Base-by-base conservation (phyloP, 2,113 vertebrate genomes). In the Platycercus adscitus region DNA sequence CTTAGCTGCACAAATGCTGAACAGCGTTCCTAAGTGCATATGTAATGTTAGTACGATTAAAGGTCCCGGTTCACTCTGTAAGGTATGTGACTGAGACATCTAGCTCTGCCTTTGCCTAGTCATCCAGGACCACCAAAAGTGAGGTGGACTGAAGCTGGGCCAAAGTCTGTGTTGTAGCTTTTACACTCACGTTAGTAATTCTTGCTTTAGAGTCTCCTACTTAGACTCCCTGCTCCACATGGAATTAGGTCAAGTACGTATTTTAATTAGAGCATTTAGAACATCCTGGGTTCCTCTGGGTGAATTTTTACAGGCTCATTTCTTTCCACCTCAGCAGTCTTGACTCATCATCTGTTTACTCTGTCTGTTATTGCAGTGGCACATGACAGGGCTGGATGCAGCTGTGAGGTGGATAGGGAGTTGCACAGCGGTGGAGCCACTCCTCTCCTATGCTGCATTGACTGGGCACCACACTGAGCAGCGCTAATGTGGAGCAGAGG, bases 261-360 rank as follows among this genome's bases (percentile, higher is more conserved):
- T 39, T 84, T 94, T 92, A 80, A 75, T 87, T 66, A 39, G 35
- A 68, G 28, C n/a, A 84, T 72, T 83, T 76, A 87, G 79, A 93
- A 39, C 24, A 75, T 8, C 13, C 65, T 18, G 37, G 49, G 31
- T 29, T 93, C 17, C 53, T 81, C 68, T 60, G 61, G 52, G 44
- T 61, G 61, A 75, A 14, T 52, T 76, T 72, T 80, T 85, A 70
- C 63, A 66, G 13, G 13, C 26, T 76, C 19, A 76, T 69, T 95
- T 73, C 52, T 61, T 79, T 75, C 41, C 26, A 64, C 29, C 44
- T 86, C 81, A 84, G 43, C 39, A 89, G 33, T 46, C 68, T 39
- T 63, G 61, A 70, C 64, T 64, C 14, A 1, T 80, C 81, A 66
- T 31, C 9, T 9, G 3, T 60, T 71, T 37, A 55, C n/a, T 43